A percentile compares a stretch with the other conserved stretches of the same genome.
Evolutionary conservation across 2,797 vertebrate species (phyloP).

Genomic region (Dendrocincla fuliginosa): DNA sequence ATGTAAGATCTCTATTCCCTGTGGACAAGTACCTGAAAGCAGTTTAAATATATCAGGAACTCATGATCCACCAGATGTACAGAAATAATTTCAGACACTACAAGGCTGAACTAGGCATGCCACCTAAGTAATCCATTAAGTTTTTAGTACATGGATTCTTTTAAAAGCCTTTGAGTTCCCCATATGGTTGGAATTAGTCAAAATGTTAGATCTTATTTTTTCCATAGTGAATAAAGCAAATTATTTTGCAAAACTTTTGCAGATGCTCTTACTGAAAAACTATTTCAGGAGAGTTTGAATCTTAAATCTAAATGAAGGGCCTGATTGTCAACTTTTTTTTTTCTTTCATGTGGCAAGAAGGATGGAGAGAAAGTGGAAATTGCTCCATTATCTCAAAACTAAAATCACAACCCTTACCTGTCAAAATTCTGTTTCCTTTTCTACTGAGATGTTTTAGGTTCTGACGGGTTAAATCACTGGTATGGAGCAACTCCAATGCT

Average conservation of each 20-base stretch:
- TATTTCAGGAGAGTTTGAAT: constrained; percentile 9
- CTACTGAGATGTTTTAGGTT: not conserved
- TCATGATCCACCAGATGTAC: not conserved
- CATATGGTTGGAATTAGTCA: not conserved
- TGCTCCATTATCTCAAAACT: not conserved
- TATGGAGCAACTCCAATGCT: not conserved
- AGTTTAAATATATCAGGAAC: not conserved
- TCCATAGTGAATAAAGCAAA: constrained; percentile 57
- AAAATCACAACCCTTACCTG: not conserved
- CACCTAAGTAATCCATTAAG: constrained; percentile 17
- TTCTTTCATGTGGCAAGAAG: not conserved
- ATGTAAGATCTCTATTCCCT: not conserved
- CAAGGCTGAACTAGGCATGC: not conserved
- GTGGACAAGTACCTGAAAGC: not conserved
- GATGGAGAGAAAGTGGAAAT: not conserved
- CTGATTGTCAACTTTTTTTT: not conserved
- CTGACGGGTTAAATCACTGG: not conserved
- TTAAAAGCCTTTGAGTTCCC: constrained; percentile 25
- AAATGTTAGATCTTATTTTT: constrained; percentile 34
- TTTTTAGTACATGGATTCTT: not conserved
- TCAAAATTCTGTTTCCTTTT: not conserved
- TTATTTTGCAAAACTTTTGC: constrained; percentile 49
- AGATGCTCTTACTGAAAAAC: constrained; percentile 50
- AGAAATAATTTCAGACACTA: not conserved
- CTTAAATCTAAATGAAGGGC: not conserved